These are phyloP conservation scores for Rhyzopertha dominica DNA, from an alignment of 1,140 invertebrate genomes.

Conservation along the genomic window DNA sequence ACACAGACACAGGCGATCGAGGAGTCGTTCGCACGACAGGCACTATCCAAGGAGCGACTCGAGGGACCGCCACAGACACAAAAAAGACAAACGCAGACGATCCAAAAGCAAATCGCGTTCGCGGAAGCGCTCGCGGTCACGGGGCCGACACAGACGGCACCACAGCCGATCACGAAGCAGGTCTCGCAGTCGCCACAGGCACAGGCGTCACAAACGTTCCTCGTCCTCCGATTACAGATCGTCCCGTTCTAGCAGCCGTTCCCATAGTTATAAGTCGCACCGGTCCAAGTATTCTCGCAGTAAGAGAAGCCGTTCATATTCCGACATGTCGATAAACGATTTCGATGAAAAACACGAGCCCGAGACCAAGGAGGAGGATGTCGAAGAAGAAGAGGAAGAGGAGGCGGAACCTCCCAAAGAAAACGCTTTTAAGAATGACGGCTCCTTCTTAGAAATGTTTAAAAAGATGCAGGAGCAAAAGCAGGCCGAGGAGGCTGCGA, in stretches of 20 bases:
- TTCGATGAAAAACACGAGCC: conserved; percentile 29
- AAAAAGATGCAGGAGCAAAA: conserved; percentile 75
- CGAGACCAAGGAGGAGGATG: conserved; percentile 38
- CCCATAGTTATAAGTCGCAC: conserved; percentile 45
- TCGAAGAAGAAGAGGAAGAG: conserved; percentile 29
- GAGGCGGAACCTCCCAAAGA: conserved; percentile 40
- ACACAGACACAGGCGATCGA: conserved; percentile 33
- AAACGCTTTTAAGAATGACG: conserved; percentile 78
- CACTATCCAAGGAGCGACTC: conserved; percentile 24
- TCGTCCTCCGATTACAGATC: no score
- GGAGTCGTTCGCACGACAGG: conserved; percentile 23
- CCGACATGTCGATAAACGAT: conserved; percentile 2
- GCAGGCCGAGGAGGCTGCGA: conserved; percentile 26
- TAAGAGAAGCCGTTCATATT: conserved; percentile 32
- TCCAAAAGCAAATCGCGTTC: conserved; percentile 17
- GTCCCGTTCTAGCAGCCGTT: conserved; percentile 22
- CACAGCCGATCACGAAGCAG: conserved; percentile 19
- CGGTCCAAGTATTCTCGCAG: conserved; percentile 36
- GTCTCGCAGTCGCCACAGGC: conserved; percentile 10
- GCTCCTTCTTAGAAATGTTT: conserved; percentile 84
- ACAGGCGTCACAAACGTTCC: conserved; percentile 10
- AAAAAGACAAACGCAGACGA: conserved; percentile 12
- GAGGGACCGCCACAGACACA: conserved; percentile 19
- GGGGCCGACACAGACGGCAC: conserved; percentile 32
- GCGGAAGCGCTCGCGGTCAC: conserved; percentile 32